Evolutionary conservation across 2,113 vertebrate species (phyloP), one percentile per base, ranked within the genome.

Genomic region (Podarcis cretensis): DNA sequence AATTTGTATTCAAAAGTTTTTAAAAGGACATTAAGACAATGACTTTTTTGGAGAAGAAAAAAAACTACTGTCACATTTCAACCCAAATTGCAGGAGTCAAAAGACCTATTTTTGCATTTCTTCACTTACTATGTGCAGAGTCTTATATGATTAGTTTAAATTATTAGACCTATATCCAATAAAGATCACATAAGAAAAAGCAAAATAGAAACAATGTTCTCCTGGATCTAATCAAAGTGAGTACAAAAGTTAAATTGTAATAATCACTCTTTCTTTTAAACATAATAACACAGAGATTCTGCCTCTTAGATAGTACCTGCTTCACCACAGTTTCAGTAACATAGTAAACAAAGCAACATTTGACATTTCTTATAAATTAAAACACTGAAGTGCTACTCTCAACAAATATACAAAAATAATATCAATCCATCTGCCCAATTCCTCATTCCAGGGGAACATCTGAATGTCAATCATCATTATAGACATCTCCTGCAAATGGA

Each of bases 341-440:
- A 96, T 95, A 96, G 95, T 96, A 96, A 97, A 97, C 95, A 96
- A 97, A 96, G 92, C 95, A 97, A 96, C 92, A 95, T 94, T 95
- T 97, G 96, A 97, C 91, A 89, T 94, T 93, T 96, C 95, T 95
- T 96, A 96, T 96, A 97, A 97, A 97, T 96, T 96, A 96, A 91
- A 86, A 93, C 94, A 93, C 95, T 96, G 96, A 96, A 95, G 94
- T 94, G 90, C 96, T 96, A 96, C 94, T 97, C 94, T 97, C 90
- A 93, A 96, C 96, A 96, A 97, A 96, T 96, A 97, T 98, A 98
- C 96, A 98, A 98, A 99, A 98, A 98, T 97, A 98, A 96, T 96
- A 96, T 95, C 92, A 92, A 96, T 95, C 86, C 92, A 89, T 90
- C 94, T 96, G 95, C 96, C 94, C 95, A 97, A 95, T 96, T 95